Conservation (phyloP, 2,888 invertebrate genomes). For the Ophion costatus region DNA sequence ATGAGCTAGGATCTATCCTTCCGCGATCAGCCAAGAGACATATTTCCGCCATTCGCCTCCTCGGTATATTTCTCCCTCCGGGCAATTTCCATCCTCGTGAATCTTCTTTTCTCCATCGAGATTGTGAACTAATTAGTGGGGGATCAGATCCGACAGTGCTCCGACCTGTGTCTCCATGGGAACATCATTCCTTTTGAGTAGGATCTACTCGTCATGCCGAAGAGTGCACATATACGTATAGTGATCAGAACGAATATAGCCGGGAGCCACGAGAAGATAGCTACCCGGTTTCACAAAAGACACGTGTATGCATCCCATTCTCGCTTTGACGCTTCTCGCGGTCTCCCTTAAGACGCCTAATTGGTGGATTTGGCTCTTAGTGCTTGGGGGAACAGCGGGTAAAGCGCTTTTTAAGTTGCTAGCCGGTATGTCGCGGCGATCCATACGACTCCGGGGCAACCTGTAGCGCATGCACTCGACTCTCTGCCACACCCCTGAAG, state of each 20-base stretch:
- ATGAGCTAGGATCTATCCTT: not conserved
- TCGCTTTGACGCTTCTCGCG: constrained; percentile 58
- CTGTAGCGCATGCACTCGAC: constrained; percentile 60
- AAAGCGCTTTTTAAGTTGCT: constrained; percentile 77
- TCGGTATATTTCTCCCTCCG: not conserved
- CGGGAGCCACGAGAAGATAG: constrained; percentile 15
- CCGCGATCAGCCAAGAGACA: not conserved
- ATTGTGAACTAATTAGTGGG: constrained; percentile 59
- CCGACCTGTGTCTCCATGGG: constrained; percentile 38
- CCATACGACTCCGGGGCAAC: constrained; percentile 50
- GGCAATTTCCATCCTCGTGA: constrained; percentile 28
- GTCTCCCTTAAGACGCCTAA: constrained; percentile 69
- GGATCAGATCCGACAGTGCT: constrained; percentile 50
- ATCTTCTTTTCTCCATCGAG: constrained; percentile 38
- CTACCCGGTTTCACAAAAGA: constrained; percentile 24
- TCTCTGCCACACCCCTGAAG: constrained; percentile 47
- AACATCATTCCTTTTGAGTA: constrained; percentile 46
- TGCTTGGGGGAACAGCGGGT: constrained; percentile 65
- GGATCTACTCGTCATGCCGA: constrained; percentile 15
- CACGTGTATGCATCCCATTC: constrained; percentile 23
- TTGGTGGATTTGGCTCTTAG: constrained; percentile 71
- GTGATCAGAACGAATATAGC: constrained; percentile 28
- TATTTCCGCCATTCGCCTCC: not conserved
- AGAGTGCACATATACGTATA: not conserved
- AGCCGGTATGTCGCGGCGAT: constrained; percentile 61